Conservation (phyloP, 35 echinoderm and acorn worm genomes). For the Acanthaster planci region DNA sequence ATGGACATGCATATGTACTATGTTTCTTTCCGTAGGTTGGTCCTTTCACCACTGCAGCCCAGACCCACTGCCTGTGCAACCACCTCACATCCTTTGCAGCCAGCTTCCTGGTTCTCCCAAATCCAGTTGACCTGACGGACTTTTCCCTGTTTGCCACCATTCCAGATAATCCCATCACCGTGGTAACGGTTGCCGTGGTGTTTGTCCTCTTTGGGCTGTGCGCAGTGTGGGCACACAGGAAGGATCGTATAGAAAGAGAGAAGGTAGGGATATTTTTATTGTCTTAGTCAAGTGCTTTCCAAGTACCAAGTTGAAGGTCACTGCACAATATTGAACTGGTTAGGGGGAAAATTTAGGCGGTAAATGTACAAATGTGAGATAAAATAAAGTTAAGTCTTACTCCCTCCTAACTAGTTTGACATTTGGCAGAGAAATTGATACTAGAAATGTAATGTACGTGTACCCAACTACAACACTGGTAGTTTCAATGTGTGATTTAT, state of each 20-base stretch:
- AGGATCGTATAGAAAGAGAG: slow-evolving; percentile 53
- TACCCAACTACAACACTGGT: too few species aligned
- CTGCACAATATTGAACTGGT: too few species aligned
- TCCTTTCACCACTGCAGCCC: slow-evolving; percentile 52
- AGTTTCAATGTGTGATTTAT: too few species aligned
- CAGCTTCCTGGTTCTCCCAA: slow-evolving; percentile 76
- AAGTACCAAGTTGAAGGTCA: too few species aligned
- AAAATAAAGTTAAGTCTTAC: too few species aligned
- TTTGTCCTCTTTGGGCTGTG: slow-evolving; percentile 46
- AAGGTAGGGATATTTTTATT: slow-evolving; percentile 42
- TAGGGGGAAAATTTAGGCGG: too few species aligned
- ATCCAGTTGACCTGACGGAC: slow-evolving; percentile 69
- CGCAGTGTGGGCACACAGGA: slow-evolving; percentile 70
- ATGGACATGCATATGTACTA: too few species aligned
- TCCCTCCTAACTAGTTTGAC: too few species aligned
- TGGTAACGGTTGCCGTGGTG: slow-evolving; percentile 54
- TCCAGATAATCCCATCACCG: slow-evolving; percentile 78
- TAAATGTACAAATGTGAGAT: too few species aligned
- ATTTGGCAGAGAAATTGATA: too few species aligned
- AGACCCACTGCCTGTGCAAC: slow-evolving; percentile 76
- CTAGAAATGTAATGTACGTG: too few species aligned
- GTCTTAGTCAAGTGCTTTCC: too few species aligned
- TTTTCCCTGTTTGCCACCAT: slow-evolving; percentile 61
- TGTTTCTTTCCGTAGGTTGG: slow-evolving; percentile 59
- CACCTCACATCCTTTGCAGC: slow-evolving; percentile 81